Evolutionary conservation across 2,113 vertebrate species (phyloP).

Genomic region (Neodon shergylaensis): DNA sequence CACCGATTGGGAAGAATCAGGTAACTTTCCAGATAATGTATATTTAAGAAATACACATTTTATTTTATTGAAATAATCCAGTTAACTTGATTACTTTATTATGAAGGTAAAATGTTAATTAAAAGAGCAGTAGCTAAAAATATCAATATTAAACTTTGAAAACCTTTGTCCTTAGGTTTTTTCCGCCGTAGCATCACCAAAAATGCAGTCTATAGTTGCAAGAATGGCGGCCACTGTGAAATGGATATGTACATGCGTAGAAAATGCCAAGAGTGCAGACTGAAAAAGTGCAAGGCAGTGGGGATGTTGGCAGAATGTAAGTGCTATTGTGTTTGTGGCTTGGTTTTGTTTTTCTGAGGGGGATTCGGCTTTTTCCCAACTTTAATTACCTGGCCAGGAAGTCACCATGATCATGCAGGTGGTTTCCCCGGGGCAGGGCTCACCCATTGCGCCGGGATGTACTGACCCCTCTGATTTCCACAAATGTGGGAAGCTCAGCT

Average conservation of each 20-base stretch:
- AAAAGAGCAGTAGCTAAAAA: neutral
- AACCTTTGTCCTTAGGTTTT: slow-evolving; percentile 86
- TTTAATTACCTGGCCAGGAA: neutral
- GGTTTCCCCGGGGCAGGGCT: neutral
- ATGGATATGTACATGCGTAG: slow-evolving; percentile 99
- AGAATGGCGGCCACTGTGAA: slow-evolving; percentile 95
- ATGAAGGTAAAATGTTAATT: slow-evolving; percentile 15
- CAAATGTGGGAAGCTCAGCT: neutral
- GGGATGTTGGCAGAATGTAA: slow-evolving; percentile 97
- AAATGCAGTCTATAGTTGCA: slow-evolving; percentile 95
- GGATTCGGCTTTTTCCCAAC: slow-evolving; percentile 16
- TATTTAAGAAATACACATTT: neutral
- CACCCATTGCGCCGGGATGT: neutral
- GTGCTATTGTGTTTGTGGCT: slow-evolving; percentile 48
- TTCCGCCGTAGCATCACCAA: slow-evolving; percentile 96
- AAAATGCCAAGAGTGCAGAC: slow-evolving; percentile 96
- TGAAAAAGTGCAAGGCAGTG: slow-evolving; percentile 95
- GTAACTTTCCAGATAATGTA: slow-evolving; percentile 20
- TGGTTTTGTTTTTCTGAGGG: neutral
- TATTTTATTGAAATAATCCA: slow-evolving; percentile 29
- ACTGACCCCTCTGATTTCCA: neutral
- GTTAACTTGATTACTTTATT: slow-evolving; percentile 6
- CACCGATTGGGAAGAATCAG: neutral
- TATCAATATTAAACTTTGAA: neutral
- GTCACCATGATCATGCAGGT: neutral